Conservation (phyloP, 2,888 invertebrate genomes). For the Sminthurinus aureus region DNA sequence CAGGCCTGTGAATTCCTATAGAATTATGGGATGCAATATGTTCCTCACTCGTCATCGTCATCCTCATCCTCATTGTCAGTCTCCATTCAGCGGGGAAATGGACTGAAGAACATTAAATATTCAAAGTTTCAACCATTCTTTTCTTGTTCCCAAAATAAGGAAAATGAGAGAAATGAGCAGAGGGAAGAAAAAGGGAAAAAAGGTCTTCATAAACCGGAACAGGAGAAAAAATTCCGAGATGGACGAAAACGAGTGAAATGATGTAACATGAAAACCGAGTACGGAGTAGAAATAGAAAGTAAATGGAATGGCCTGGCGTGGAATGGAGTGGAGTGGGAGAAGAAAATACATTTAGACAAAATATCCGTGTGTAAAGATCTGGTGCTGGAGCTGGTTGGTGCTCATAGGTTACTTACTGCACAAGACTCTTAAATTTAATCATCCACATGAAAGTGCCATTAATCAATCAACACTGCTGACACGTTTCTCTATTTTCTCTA, state of each 20-base stretch:
- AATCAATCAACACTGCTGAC: constrained; percentile 36
- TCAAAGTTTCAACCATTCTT: constrained; percentile 21
- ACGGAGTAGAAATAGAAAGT: no score
- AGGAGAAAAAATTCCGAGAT: background rate
- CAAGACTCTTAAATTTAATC: constrained; percentile 34
- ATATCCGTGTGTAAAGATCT: constrained; percentile 1
- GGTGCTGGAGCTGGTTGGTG: background rate
- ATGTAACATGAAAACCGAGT: background rate
- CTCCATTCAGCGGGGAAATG: constrained; percentile 20
- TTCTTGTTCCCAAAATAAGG: background rate
- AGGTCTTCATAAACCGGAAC: background rate
- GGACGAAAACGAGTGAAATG: background rate
- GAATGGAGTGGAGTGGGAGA: background rate
- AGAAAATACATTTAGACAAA: constrained; percentile 7
- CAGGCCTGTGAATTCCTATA: background rate
- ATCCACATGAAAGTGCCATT: constrained; percentile 28
- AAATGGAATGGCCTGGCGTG: no score
- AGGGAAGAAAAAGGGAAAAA: background rate
- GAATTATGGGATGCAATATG: background rate
- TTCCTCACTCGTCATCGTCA: constrained; percentile 35
- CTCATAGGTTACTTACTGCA: background rate
- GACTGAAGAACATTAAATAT: constrained; percentile 36
- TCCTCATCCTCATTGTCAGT: constrained; percentile 29
- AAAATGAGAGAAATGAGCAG: background rate
- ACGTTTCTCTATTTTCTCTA: background rate